A percentile compares a stretch with the other conserved stretches of the same genome.
phyloP scores from a whole-genome alignment of 1,140 invertebrate genomes.

The Harlomillsia oculata region DNA sequence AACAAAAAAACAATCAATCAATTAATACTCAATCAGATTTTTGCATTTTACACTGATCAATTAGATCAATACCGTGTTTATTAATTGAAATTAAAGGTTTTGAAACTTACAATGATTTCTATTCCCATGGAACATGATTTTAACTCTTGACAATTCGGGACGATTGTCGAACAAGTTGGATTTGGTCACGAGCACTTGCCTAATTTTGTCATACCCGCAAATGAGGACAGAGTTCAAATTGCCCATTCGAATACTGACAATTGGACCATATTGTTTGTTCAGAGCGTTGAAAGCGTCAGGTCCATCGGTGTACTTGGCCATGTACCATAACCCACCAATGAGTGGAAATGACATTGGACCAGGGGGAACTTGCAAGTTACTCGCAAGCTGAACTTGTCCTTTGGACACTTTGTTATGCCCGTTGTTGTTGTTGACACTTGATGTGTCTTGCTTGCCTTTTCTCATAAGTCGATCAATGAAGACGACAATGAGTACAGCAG shows the following conservation, averaged over 20 bases:
- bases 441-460: no score
- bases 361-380: slow-evolving; percentile 43
- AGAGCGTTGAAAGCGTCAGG: slow-evolving; percentile 56
- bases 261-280: slow-evolving; percentile 59
- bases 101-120: slow-evolving; percentile 59
- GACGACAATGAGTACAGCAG: no score
- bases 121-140: slow-evolving; percentile 54
- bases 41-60: no score
- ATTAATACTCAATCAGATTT: no score
- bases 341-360: slow-evolving; percentile 56
- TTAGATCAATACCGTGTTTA: not conserved
- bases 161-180: slow-evolving; percentile 68
- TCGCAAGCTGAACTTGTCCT: no score
- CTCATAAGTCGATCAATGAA: no score
- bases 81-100: not conserved
- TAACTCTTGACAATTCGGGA: slow-evolving; percentile 64
- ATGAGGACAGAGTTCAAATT: slow-evolving; percentile 61
- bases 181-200: slow-evolving; percentile 68
- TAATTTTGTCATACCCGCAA: slow-evolving; percentile 60
- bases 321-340: slow-evolving; percentile 58
- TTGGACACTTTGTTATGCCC: no score
- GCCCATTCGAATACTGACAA: slow-evolving; percentile 63
- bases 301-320: slow-evolving; percentile 55
- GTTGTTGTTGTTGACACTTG: no score
- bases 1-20: slow-evolving; percentile 30